phyloP scores from a whole-genome alignment of 2,888 invertebrate genomes.

The Phrixothrix hirtus region DNA sequence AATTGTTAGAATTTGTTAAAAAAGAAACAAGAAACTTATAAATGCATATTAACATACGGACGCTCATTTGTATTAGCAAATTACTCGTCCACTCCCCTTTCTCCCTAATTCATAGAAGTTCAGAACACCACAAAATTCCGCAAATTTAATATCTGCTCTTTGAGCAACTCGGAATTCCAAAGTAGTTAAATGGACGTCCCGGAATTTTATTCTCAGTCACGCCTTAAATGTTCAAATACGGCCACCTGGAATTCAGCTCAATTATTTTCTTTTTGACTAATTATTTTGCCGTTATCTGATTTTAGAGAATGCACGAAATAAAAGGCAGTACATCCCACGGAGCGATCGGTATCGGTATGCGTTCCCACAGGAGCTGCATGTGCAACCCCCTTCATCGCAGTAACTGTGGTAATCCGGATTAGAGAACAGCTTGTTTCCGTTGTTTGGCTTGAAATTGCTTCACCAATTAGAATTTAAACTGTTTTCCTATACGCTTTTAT shows the following conservation, averaged over 20 bases:
- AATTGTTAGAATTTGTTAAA: neutral
- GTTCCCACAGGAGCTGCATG: constrained; percentile 35
- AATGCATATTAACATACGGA: too few relatives aligned
- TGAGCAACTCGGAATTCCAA: constrained; percentile 36
- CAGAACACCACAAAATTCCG: constrained; percentile 59
- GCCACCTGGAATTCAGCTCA: neutral
- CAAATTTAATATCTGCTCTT: constrained; percentile 61
- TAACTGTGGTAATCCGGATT: constrained; percentile 35
- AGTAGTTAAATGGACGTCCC: constrained; percentile 37
- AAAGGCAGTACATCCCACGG: constrained; percentile 21
- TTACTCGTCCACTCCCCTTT: constrained; percentile 33
- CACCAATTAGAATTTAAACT: constrained; percentile 17
- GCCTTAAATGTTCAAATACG: neutral
- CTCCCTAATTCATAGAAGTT: constrained; percentile 37
- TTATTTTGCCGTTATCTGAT: too few relatives aligned
- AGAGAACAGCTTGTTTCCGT: constrained; percentile 34
- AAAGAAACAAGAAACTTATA: too few relatives aligned
- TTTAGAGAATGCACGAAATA: too few relatives aligned
- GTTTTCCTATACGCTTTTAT: too few relatives aligned
- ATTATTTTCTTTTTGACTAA: constrained; percentile 1
- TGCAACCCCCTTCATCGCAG: constrained; percentile 26
- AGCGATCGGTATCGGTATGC: constrained; percentile 24
- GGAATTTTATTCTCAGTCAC: constrained; percentile 32
- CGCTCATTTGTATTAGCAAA: too few relatives aligned
- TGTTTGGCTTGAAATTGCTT: constrained; percentile 20